Conservation (phyloP, 2,888 invertebrate genomes). For the Callinectes sapidus region DNA sequence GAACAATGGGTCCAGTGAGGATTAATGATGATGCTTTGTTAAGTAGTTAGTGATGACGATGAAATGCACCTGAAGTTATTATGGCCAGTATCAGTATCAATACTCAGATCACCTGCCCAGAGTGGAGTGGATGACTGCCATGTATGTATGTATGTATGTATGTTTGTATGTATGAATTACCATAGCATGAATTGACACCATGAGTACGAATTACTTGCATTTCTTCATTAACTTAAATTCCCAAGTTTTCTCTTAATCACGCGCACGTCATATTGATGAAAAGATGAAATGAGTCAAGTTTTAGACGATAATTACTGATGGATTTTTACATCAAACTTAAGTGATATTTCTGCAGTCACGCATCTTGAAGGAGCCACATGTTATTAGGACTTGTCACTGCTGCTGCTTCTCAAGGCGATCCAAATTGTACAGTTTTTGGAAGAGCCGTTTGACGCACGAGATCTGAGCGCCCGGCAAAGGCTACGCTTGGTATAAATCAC, state of each 20-base stretch:
- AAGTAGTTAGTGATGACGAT: constrained; percentile 29
- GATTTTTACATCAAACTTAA: neutral
- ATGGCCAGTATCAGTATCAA: neutral
- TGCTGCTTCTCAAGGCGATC: neutral
- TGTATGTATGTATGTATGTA: neutral
- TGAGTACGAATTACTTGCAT: neutral
- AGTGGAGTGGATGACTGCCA: neutral
- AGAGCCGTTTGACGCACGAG: neutral
- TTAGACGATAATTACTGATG: neutral
- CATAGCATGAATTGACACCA: neutral
- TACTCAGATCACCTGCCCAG: neutral
- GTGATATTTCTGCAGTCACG: neutral
- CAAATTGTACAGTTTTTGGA: neutral
- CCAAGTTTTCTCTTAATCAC: neutral
- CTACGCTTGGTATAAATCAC: constrained; percentile 53
- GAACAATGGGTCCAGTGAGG: neutral
- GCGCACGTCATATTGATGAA: neutral
- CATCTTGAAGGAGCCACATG: neutral
- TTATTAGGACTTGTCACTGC: neutral
- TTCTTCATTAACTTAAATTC: neutral
- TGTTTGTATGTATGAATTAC: neutral
- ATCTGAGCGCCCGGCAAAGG: constrained; percentile 10
- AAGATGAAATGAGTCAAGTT: neutral
- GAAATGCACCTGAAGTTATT: neutral
- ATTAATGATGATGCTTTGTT: constrained; percentile 15